Evolutionary conservation across 2,888 invertebrate genomes (phyloP), one percentile per base, ranked within the genome.

Genomic region (Strigamia maritima): DNA sequence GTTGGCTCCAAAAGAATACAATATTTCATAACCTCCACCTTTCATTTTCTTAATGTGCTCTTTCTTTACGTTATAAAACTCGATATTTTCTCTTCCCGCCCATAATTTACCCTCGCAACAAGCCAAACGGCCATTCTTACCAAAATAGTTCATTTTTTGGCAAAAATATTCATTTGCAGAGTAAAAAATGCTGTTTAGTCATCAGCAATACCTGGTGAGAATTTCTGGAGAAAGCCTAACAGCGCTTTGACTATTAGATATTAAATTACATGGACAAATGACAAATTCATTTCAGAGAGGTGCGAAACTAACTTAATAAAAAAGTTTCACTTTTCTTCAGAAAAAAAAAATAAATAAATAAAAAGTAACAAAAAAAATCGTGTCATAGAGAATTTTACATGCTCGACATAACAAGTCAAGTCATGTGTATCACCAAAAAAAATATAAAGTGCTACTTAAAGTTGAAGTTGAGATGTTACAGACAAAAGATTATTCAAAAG

Each of bases 1-100:
- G 54, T 54, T 54, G 54, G 54, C 54, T 54, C 54, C n/a, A 54
- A 54, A 54, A 54, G 54, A 54, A 54, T n/a, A 54, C 54, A 54
- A 54, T 54, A 54, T 54, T 54, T 54, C 54, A 54, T 54, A 54
- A 54, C 54, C 54, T 19, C 54, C 54, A 54, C 54, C 54, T 54
- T 54, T 54, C 54, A 54, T 54, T 54, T 54, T 54, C 54, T 54
- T 54, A 54, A 54, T 54, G 54, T 54, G 54, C 54, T 54, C 54
- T 54, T 54, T n/a, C 54, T 54, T 54, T 54, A 19, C 54, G 35
- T 35, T 35, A 35, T 35, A 35, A 54, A 19, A 54, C 54, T 54
- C 54, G 19, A 54, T 54, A 54, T 54, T 54, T 54, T 22, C 54
- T 54, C 54, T 19, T 35, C 54, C 54, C 54, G 7, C 54, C 54